Evolutionary conservation across 2,113 vertebrate species (phyloP).

Genomic region (Chaenogobius annularis): DNA sequence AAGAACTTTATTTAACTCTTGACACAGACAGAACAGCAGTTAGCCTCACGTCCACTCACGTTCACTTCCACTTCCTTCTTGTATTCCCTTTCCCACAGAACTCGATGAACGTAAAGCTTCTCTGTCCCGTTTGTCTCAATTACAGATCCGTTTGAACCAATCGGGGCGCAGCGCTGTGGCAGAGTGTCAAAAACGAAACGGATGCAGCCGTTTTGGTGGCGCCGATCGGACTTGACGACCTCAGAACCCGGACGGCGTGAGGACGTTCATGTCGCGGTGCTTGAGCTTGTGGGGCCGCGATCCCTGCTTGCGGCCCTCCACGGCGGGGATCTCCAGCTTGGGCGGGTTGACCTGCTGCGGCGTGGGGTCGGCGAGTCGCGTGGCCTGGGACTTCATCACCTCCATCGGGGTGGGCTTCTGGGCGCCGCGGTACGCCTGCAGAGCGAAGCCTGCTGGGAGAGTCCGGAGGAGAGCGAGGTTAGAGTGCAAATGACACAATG

Average conservation of each 20-base stretch:
- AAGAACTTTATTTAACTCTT: too few species aligned
- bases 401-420: constrained; percentile 93
- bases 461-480: neutral
- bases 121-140: too few species aligned
- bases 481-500: too few species aligned
- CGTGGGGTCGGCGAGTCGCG: constrained; percentile 73
- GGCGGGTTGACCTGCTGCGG: constrained; percentile 81
- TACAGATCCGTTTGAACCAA: too few species aligned
- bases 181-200: too few species aligned
- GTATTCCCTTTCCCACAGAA: too few species aligned
- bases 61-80: too few species aligned
- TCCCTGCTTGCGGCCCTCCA: constrained; percentile 78
- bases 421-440: constrained; percentile 86
- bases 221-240: accelerated
- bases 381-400: constrained; percentile 85
- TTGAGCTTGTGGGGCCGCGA: constrained; percentile 85
- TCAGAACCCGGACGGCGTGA: constrained; percentile 91
- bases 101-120: too few species aligned
- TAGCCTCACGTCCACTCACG: too few species aligned
- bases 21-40: too few species aligned
- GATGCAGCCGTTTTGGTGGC: too few species aligned
- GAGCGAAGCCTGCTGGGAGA: constrained; percentile 82
- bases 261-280: constrained; percentile 87
- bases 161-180: too few species aligned
- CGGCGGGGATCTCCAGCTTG: constrained; percentile 85